Conservation (phyloP, 2,888 invertebrate genomes). For the Monoplex corrugatus region DNA sequence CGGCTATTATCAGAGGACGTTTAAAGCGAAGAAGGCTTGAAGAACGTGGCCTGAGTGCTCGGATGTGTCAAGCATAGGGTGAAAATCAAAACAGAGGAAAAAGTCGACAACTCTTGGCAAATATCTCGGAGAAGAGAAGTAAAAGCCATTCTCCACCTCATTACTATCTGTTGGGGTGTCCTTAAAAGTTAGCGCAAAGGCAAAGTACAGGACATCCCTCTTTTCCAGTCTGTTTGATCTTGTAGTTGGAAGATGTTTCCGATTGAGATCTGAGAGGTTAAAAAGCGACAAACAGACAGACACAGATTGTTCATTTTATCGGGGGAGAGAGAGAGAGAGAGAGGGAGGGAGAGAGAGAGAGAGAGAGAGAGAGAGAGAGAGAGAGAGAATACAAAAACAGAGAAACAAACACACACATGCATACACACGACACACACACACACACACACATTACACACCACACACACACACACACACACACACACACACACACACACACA, state of each 20-base stretch:
- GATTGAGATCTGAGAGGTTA: neutral
- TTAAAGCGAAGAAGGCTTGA: conserved; percentile 1
- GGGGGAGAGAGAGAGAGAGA: neutral
- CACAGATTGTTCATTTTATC: too few species aligned
- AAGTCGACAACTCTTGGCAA: neutral
- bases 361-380: neutral
- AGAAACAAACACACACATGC: too few species aligned
- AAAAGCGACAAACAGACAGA: neutral
- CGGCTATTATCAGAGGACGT: conserved; percentile 10
- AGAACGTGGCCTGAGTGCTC: neutral
- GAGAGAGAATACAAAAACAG: too few species aligned
- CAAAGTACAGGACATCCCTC: neutral
- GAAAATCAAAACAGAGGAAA: conserved; percentile 16
- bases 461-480: too few species aligned
- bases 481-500: too few species aligned
- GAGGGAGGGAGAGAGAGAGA: neutral
- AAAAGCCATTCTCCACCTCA: neutral
- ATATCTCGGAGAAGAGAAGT: neutral
- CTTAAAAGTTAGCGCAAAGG: neutral
- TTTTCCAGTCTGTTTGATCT: too few species aligned
- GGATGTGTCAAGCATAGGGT: neutral
- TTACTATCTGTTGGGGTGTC: neutral
- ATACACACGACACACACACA: too few species aligned
- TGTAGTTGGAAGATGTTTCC: neutral
- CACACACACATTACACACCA: too few species aligned